phyloP scores from a whole-genome alignment of 2,113 vertebrate genomes.

The Heterocephalus glaber region DNA sequence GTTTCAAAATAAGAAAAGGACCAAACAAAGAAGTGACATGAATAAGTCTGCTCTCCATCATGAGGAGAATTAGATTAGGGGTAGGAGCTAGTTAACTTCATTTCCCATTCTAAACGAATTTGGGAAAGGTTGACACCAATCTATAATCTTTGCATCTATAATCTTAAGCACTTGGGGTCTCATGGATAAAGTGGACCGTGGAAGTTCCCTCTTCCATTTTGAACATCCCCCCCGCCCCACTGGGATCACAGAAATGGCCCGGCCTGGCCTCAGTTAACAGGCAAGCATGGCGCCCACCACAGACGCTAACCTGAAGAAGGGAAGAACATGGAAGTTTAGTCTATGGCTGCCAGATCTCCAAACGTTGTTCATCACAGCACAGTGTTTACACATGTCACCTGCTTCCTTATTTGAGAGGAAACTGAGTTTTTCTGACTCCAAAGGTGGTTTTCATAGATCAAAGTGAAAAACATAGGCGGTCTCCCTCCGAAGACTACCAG shows the following conservation, averaged over 20 bases:
- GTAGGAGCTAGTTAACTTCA: conserved; percentile 39
- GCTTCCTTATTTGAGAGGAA: conserved; percentile 38
- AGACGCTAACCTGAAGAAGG: neutral
- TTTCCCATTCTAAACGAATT: conserved; percentile 48
- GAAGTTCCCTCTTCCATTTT: neutral
- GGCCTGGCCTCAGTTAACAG: too few relatives aligned
- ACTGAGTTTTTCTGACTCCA: conserved; percentile 15
- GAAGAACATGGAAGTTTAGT: fast-evolving
- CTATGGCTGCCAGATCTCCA: neutral
- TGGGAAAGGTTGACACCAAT: neutral
- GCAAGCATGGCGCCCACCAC: neutral
- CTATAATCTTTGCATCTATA: neutral
- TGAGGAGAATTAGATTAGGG: neutral
- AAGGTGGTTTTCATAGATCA: neutral
- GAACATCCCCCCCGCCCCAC: neutral
- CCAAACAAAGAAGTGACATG: neutral
- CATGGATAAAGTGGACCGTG: neutral
- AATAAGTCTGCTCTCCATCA: neutral
- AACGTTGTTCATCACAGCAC: neutral
- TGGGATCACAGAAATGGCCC: neutral
- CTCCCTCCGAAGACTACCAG: neutral
- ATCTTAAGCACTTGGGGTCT: neutral
- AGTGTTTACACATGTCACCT: neutral
- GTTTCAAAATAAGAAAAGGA: neutral
- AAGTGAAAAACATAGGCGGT: neutral